A percentile compares a stretch with the other conserved stretches of the same genome.
Conservation (phyloP, 2,113 vertebrate species). For the Dermatemys mawii region DNA sequence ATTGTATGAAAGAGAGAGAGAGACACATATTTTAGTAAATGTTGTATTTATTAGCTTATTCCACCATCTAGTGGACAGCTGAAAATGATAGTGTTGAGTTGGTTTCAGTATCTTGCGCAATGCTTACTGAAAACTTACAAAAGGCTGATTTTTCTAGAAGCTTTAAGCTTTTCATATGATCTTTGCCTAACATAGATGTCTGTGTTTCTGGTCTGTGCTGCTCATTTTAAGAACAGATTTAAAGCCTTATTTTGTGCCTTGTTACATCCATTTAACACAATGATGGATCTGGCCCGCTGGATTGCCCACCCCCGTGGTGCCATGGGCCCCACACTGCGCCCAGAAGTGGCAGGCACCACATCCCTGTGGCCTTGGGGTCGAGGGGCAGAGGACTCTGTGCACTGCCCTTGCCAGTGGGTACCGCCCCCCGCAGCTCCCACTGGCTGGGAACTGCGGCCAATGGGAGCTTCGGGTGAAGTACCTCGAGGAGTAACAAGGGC, state of each 20-base stretch:
- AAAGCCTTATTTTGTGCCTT: not conserved
- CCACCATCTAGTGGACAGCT: slow-evolving; percentile 74
- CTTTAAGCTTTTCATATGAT: not conserved
- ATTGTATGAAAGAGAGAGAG: not conserved
- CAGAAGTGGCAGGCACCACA: too few species aligned
- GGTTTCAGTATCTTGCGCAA: accelerated
- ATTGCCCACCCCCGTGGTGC: too few species aligned
- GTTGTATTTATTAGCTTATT: slow-evolving; percentile 49
- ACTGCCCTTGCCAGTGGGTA: too few species aligned
- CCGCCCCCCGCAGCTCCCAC: too few species aligned
- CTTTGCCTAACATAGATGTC: not conserved
- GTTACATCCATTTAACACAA: not conserved
- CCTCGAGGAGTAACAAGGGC: too few species aligned
- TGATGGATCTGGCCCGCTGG: too few species aligned
- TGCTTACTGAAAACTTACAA: not conserved
- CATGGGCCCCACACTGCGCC: too few species aligned
- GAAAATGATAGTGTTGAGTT: not conserved
- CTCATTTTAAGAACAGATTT: not conserved
- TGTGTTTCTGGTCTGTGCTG: not conserved
- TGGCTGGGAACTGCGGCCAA: too few species aligned
- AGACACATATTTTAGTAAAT: not conserved
- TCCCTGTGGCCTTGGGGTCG: too few species aligned
- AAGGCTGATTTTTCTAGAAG: not conserved
- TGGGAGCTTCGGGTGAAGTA: too few species aligned
- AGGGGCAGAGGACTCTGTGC: too few species aligned